Evolutionary conservation across 1,140 invertebrate species (phyloP), one percentile per base, ranked within the genome.

Genomic region (Palaemon carinicauda): DNA sequence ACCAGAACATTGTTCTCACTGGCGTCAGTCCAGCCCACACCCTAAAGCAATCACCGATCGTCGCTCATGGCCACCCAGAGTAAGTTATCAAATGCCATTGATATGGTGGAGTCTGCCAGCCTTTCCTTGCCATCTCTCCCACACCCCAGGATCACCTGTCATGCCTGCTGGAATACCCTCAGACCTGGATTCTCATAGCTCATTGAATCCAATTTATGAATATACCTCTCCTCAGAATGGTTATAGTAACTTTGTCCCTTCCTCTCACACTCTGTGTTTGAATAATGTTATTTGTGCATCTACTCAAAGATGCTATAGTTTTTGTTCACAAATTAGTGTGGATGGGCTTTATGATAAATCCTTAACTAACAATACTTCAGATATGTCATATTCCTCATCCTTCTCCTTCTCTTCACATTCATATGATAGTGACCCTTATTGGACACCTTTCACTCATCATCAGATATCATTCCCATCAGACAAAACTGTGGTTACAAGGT

Each of bases 21-120:
- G 56, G 65, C 74, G 88, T 56, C 85, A 84, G 41, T 56, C 88
- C 80, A 89, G 88, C 60, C 88, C 86, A 51, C 88, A 89, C 65
- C 88, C 86, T 69, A 78, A 75, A 69, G 88, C 81, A 41, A 71
- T 87, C 51, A 82, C 80, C 53, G 85, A 89, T n/a, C 88, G 85
- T 19, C 88, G 88, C 78, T 80, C 88, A 51, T 89, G 88, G 88
- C 88, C 85, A 33, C 85, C 82, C 29, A 83, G 86, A 87, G 88
- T 89, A 89, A 89, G 88, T 89, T 82, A 56, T 60, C 29, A 71
- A 69, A 78, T 80, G 41, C 65, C 75, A 69, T 60, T 86, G 56
- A 73, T 27, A 54, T 52, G 65, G 77, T 54, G 84, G 84, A 86
- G 84, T 73, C 84, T 86, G 15, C 84, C 84, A 24, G 24, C 52